phyloP scores from a whole-genome alignment of 1,140 invertebrate species.

The Holotrichia oblita region DNA sequence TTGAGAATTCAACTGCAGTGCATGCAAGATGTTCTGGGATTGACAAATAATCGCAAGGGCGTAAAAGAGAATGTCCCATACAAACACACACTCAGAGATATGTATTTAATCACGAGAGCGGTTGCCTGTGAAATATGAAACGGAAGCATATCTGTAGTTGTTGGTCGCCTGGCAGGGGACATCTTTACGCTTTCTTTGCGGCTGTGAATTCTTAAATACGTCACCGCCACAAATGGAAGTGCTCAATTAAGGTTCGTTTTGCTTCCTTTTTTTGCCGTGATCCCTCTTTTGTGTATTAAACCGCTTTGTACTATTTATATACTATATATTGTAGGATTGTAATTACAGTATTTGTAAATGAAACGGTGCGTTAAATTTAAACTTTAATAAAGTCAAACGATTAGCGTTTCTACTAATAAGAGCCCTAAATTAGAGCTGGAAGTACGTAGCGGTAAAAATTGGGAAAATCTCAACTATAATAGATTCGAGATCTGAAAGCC shows the following conservation, averaged over 20 bases:
- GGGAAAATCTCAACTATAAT: constrained; percentile 33
- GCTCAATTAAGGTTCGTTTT: not conserved
- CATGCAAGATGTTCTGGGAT: not conserved
- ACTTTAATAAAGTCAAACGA: not conserved
- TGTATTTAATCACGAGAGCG: not conserved
- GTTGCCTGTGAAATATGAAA: not conserved
- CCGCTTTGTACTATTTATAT: too few relatives aligned
- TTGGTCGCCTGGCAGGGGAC: not conserved
- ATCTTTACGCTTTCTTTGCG: not conserved
- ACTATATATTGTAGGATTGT: too few relatives aligned
- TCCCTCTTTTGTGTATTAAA: too few relatives aligned
- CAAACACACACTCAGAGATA: not conserved
- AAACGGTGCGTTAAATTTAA: too few relatives aligned
- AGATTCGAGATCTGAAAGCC: not conserved
- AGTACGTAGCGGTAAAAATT: constrained; percentile 22
- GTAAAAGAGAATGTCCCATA: not conserved
- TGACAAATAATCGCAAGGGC: constrained; percentile 3
- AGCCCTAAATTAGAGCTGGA: not conserved
- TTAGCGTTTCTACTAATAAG: not conserved
- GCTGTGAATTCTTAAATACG: not conserved
- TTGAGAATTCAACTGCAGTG: constrained; percentile 15
- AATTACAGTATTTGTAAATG: too few relatives aligned
- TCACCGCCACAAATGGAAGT: constrained; percentile 1
- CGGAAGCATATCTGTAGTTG: constrained; percentile 1
- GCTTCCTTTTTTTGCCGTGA: not conserved